Base-by-base conservation (phyloP, 2,888 invertebrate species). In the Anaspis maculata region DNA sequence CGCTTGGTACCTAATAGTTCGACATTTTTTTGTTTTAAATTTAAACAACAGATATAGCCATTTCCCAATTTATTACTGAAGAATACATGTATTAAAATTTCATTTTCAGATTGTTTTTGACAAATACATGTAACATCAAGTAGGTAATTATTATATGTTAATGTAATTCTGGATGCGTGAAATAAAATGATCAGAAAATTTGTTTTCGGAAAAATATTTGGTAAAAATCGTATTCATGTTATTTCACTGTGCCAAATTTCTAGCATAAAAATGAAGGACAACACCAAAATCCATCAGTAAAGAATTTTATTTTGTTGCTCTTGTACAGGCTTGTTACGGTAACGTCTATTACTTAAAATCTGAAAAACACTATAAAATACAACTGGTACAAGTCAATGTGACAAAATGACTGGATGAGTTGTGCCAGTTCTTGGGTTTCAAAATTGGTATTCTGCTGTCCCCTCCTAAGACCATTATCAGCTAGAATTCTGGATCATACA, bases 281-380 rank as follows among this genome's bases (percentile, higher is more conserved):
- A 19, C 19, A 9, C 19, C 5, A 9, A 19, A 19, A 5, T 19
- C 9, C 19, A 9, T 19, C 9, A 5, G 19, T 26, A 34, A 39
- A 39, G 39, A 39, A 25, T 39, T 38, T 39, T 39, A 39, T 39
- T 39, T 34, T 28, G 22, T 34, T 26, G 30, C 33, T 30, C 34
- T 38, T 38, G 34, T 38, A 38, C 38, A 38, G 34, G 34, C 34
- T 37, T 31, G 30, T 25, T 30, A 36, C 28, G 25, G 32, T 31
- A 37, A n/a, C n/a, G n/a, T n/a, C 26, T 38, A 30, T 27, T 22
- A 13, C 28, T 30, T 34, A 10, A 28, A 37, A 37, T 25, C 12
- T 30, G 15, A 28, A 31, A 35, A 30, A 23, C 22, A 19, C 22
- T n/a, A n/a, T 33, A 23, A n/a, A 23, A 30, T 33, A 16, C 9